Percentiles rank a stretch among this genome's conserved stretches.
Evolutionary conservation across 2,797 vertebrate species (phyloP).

Genomic region (Pseudochirops corinnae): DNA sequence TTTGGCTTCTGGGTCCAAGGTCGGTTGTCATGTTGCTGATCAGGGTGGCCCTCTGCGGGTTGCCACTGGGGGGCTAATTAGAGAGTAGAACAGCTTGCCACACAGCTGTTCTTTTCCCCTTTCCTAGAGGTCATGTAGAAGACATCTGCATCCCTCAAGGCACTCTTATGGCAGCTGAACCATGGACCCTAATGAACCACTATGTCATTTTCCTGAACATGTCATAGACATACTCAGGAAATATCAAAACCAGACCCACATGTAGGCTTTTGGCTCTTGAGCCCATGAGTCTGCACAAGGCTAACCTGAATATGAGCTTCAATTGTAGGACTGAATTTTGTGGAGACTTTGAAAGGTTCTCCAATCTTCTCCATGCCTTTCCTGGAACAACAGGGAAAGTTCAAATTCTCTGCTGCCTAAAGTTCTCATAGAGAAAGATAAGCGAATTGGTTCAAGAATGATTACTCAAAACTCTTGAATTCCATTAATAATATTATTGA

Average conservation of each 20-base stretch:
- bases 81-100: neutral
- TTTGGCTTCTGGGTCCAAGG: neutral
- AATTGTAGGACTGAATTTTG: neutral
- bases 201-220: neutral
- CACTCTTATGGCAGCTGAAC: neutral
- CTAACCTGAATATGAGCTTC: neutral
- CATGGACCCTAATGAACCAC: neutral
- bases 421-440: neutral
- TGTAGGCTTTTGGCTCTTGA: neutral
- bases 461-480: neutral
- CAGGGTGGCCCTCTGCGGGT: neutral
- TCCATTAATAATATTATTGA: conserved; percentile 9
- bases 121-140: neutral
- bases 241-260: neutral
- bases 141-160: conserved; percentile 1
- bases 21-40: neutral
- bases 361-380: neutral
- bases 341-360: neutral
- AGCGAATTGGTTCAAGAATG: conserved; percentile 25
- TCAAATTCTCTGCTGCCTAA: neutral
- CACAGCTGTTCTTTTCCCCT: neutral
- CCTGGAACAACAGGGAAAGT: neutral
- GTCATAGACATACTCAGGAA: neutral
- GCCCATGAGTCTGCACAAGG: neutral
- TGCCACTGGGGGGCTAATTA: neutral